These are phyloP conservation scores for Macropis europaea DNA, from an alignment of 2,888 invertebrate genomes.

Conservation along the genomic window DNA sequence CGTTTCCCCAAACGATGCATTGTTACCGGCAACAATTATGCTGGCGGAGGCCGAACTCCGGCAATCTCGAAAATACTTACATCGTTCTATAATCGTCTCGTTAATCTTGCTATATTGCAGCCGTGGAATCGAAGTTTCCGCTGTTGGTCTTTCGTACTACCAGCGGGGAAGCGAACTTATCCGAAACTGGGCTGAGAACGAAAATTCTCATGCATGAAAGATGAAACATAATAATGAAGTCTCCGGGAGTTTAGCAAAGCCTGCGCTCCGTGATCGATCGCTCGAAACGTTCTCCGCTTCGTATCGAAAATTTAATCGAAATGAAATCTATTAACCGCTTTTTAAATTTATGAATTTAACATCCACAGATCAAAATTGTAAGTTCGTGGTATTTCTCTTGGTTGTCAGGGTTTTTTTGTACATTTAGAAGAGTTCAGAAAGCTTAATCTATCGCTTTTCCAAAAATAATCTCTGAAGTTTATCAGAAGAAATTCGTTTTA, in stretches of 20 bases:
- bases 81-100: slow-evolving; percentile 17
- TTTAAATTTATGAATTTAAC: too few species aligned
- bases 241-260: background rate
- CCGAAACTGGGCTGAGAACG: slow-evolving; percentile 9
- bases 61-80: slow-evolving; percentile 28
- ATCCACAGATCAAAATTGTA: too few species aligned
- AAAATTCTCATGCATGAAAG: slow-evolving; percentile 35
- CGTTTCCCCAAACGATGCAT: background rate
- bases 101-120: slow-evolving; percentile 27
- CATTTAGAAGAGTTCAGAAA: too few species aligned
- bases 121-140: slow-evolving; percentile 18
- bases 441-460: too few species aligned
- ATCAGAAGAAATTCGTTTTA: too few species aligned
- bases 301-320: too few species aligned
- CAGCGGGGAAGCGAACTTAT: slow-evolving; percentile 1
- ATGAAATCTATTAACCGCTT: too few species aligned
- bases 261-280: slow-evolving; percentile 16
- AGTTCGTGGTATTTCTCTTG: too few species aligned
- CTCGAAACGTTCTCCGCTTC: background rate
- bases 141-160: slow-evolving; percentile 25
- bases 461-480: too few species aligned
- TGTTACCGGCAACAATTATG: background rate
- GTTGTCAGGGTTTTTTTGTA: too few species aligned
- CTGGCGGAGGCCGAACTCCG: slow-evolving; percentile 1
- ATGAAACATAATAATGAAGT: slow-evolving; percentile 24